Conservation (phyloP, 2,888 invertebrate genomes). For the Ornithoptera priamus region DNA sequence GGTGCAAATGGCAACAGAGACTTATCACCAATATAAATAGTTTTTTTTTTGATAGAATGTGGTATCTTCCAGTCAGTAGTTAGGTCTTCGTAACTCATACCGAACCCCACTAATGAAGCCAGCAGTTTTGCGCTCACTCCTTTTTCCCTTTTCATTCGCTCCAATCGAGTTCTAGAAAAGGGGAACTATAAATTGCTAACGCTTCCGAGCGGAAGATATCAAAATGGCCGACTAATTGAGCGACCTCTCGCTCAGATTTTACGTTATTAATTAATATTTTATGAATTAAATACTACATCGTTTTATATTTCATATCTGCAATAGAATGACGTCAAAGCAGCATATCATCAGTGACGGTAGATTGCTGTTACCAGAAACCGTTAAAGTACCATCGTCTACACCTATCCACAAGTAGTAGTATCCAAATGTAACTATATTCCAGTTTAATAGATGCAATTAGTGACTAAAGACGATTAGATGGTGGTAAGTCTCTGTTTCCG, state of each 20-base stretch:
- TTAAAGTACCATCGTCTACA: too few relatives aligned
- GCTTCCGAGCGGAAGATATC: constrained; percentile 30
- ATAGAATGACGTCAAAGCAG: constrained; percentile 35
- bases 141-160: constrained; percentile 54
- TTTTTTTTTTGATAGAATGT: too few relatives aligned
- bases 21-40: too few relatives aligned
- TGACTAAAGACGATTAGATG: too few relatives aligned
- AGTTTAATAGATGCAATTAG: too few relatives aligned
- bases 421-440: too few relatives aligned
- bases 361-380: too few relatives aligned
- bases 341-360: constrained; percentile 13
- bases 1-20: too few relatives aligned
- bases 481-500: too few relatives aligned
- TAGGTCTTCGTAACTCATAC: constrained; percentile 39
- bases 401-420: too few relatives aligned
- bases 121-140: constrained; percentile 47
- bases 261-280: not conserved
- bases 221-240: constrained; percentile 30
- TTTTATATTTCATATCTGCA: too few relatives aligned
- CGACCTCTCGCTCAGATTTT: constrained; percentile 8
- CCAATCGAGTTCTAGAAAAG: constrained; percentile 49
- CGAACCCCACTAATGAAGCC: constrained; percentile 55
- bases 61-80: constrained; percentile 16
- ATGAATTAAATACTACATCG: too few relatives aligned
- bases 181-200: constrained; percentile 29